phyloP scores from a whole-genome alignment of 1,140 invertebrate genomes.

The Halictus rubicundus region DNA sequence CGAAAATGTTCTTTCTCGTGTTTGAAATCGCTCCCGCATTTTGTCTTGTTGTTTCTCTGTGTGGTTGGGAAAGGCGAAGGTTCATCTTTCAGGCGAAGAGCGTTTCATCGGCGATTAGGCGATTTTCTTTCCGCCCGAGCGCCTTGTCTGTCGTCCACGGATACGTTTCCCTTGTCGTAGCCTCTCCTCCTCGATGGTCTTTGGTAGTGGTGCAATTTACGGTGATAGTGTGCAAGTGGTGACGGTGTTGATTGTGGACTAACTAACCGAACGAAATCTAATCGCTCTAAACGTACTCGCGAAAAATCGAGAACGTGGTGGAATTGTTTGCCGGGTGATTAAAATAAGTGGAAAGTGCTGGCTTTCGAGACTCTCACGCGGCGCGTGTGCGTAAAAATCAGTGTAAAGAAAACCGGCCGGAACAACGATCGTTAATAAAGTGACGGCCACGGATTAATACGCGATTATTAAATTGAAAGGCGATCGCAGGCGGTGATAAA shows the following conservation, averaged over 20 bases:
- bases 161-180: slow-evolving; percentile 41
- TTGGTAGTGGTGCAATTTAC: slow-evolving; percentile 48
- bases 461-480: slow-evolving; percentile 22
- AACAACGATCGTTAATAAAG: not conserved
- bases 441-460: slow-evolving; percentile 12
- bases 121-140: slow-evolving; percentile 13
- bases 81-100: no score
- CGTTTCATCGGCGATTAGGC: slow-evolving; percentile 18
- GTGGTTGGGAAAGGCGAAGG: not conserved
- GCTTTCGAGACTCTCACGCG: not conserved
- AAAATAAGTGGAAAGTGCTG: slow-evolving; percentile 24
- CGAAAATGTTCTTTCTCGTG: not conserved
- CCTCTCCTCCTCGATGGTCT: slow-evolving; percentile 11
- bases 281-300: not conserved
- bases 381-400: not conserved
- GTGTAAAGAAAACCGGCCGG: not conserved
- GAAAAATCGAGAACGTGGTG: not conserved
- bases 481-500: not conserved
- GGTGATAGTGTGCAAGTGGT: slow-evolving; percentile 55
- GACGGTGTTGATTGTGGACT: slow-evolving; percentile 52
- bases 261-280: not conserved
- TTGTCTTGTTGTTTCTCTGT: not conserved
- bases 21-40: not conserved
- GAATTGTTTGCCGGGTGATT: not conserved
- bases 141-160: slow-evolving; percentile 35